Conservation (phyloP, 2,797 vertebrate genomes). For the Tangara arthus region DNA sequence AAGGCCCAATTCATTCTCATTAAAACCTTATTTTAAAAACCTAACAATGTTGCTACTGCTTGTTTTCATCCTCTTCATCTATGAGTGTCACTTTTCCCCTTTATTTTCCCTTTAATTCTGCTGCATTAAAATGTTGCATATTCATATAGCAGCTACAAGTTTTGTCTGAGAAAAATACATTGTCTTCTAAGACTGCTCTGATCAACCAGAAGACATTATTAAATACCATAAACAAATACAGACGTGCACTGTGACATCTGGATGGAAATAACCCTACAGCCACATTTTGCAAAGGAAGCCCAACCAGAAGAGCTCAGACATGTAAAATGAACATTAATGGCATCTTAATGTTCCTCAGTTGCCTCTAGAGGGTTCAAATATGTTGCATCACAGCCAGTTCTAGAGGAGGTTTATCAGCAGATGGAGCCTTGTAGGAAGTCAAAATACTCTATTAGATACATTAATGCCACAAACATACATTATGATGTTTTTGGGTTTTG, state of each 20-base stretch:
- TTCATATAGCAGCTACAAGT: background rate
- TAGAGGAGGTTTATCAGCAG: constrained; percentile 12
- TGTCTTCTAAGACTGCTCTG: background rate
- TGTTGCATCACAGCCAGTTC: background rate
- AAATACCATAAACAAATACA: constrained; percentile 39
- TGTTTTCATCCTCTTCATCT: background rate
- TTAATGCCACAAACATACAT: background rate
- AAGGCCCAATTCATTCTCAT: background rate
- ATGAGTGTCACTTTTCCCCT: background rate
- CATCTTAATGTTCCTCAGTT: constrained; percentile 20
- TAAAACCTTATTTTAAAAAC: background rate
- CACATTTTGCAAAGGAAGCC: constrained; percentile 10
- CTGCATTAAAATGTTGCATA: background rate
- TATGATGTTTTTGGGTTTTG: background rate
- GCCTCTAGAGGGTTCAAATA: constrained; percentile 12
- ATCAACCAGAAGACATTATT: constrained; percentile 30
- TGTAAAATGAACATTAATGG: constrained; percentile 6
- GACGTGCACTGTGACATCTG: constrained; percentile 42
- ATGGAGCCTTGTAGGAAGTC: constrained; percentile 14
- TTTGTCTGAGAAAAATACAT: background rate
- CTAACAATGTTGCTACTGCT: background rate
- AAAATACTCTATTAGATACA: background rate
- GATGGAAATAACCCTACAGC: constrained; percentile 18
- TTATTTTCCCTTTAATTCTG: background rate
- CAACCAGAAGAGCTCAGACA: background rate